These are phyloP conservation scores for Carassius carassius DNA, from an alignment of 2,113 vertebrate species.

Conservation along the genomic window DNA sequence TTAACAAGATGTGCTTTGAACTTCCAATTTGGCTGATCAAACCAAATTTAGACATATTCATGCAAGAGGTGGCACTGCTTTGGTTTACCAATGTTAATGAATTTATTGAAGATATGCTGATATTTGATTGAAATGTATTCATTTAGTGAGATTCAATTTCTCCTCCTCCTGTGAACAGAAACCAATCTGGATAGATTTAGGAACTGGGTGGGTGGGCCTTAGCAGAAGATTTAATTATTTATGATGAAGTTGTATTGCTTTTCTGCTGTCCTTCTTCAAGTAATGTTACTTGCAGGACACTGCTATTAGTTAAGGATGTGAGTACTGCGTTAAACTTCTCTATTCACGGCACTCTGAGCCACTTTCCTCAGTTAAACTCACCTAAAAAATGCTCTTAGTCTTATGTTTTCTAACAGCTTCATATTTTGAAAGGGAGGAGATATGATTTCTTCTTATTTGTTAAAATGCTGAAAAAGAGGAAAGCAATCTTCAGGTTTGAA, in stretches of 20 bases:
- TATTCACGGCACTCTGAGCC: conserved; percentile 69
- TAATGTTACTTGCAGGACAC: conserved; percentile 96
- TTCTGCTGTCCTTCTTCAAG: conserved; percentile 93
- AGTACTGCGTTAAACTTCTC: conserved; percentile 79
- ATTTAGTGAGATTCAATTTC: conserved; percentile 42
- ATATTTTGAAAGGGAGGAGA: conserved; percentile 60
- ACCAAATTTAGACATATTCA: conserved; percentile 45
- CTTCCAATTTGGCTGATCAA: conserved; percentile 62
- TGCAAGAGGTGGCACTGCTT: conserved; percentile 73
- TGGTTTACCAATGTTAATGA: conserved; percentile 69
- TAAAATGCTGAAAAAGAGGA: conserved; percentile 43
- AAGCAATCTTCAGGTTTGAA: conserved; percentile 55
- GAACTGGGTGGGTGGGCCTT: conserved; percentile 44
- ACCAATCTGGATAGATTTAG: conserved; percentile 13
- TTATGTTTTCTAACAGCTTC: neutral
- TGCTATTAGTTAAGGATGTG: conserved; percentile 98
- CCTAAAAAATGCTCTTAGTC: neutral
- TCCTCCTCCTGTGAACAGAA: neutral
- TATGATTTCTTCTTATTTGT: neutral
- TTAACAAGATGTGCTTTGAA: conserved; percentile 71
- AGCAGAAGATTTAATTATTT: conserved; percentile 75
- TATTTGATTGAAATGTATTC: conserved; percentile 35
- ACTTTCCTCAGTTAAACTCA: conserved; percentile 61
- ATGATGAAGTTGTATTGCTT: conserved; percentile 85
- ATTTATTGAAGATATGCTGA: conserved; percentile 26